Evolutionary conservation across 2,888 invertebrate species (phyloP).

Genomic region (Megamerina dolium): DNA sequence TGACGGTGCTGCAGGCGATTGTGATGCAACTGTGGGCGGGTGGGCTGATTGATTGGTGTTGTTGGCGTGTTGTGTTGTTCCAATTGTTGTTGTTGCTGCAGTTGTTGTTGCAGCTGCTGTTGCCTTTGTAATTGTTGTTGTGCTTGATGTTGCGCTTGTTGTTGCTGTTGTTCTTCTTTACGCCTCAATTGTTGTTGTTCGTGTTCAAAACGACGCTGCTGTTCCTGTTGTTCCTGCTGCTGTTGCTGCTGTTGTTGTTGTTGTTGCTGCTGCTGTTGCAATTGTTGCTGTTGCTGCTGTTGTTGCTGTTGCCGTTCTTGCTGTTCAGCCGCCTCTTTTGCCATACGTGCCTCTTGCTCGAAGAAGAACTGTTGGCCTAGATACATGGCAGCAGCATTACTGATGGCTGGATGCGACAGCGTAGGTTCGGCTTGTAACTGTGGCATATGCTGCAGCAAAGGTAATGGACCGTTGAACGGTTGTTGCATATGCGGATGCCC

Average conservation of each 20-base stretch:
- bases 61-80: slow-evolving; percentile 36
- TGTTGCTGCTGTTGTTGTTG: slow-evolving; percentile 48
- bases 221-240: slow-evolving; percentile 51
- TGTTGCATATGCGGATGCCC: slow-evolving; percentile 55
- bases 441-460: slow-evolving; percentile 56
- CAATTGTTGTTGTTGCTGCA: slow-evolving; percentile 43
- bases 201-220: slow-evolving; percentile 54
- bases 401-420: slow-evolving; percentile 55
- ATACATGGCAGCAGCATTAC: slow-evolving; percentile 66
- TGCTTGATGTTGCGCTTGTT: slow-evolving; percentile 44
- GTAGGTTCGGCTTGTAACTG: slow-evolving; percentile 36
- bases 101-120: slow-evolving; percentile 52
- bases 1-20: slow-evolving; percentile 40
- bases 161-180: slow-evolving; percentile 46
- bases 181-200: slow-evolving; percentile 53
- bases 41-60: slow-evolving; percentile 35
- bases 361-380: slow-evolving; percentile 72
- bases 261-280: slow-evolving; percentile 48
- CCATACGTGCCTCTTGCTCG: slow-evolving; percentile 72
- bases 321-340: slow-evolving; percentile 59
- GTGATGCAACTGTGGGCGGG: slow-evolving; percentile 37
- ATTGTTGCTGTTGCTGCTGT: slow-evolving; percentile 52
- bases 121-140: slow-evolving; percentile 53
- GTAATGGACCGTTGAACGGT: slow-evolving; percentile 56
- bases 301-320: slow-evolving; percentile 53